These are phyloP conservation scores for Nephotettix cincticeps DNA, from an alignment of 1,140 invertebrate genomes.

Conservation along the genomic window DNA sequence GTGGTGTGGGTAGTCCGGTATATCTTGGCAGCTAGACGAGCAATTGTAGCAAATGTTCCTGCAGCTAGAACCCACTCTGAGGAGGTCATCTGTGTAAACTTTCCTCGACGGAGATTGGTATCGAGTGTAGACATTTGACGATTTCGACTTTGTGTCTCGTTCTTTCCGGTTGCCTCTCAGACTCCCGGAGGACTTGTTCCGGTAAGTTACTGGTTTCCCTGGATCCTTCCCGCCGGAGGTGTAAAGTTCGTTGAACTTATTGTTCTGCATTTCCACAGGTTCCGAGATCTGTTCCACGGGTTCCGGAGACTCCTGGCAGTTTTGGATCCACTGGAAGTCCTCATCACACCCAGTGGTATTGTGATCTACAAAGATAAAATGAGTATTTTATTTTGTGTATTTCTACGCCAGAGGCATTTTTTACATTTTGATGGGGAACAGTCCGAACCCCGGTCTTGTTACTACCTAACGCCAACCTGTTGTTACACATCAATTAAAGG, in stretches of 20 bases:
- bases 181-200: constrained; percentile 23
- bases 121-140: constrained; percentile 11
- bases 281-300: background rate
- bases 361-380: constrained; percentile 33
- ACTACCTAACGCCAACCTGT: too few relatives aligned
- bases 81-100: constrained; percentile 1
- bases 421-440: too few relatives aligned
- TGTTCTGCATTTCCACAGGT: background rate
- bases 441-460: too few relatives aligned
- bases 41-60: constrained; percentile 18
- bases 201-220: constrained; percentile 13
- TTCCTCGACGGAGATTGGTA: constrained; percentile 16
- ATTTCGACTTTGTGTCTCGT: constrained; percentile 26
- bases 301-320: constrained; percentile 2
- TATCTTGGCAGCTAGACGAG: constrained; percentile 19
- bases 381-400: too few relatives aligned
- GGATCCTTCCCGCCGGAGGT: background rate
- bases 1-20: background rate
- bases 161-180: constrained; percentile 18
- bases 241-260: constrained; percentile 15
- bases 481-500: too few relatives aligned
- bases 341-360: constrained; percentile 36
- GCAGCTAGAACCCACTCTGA: background rate
- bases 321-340: constrained; percentile 37
- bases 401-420: too few relatives aligned